Evolutionary conservation across 2,113 vertebrate genomes (phyloP).

Genomic region (Lampris megalopsis): DNA sequence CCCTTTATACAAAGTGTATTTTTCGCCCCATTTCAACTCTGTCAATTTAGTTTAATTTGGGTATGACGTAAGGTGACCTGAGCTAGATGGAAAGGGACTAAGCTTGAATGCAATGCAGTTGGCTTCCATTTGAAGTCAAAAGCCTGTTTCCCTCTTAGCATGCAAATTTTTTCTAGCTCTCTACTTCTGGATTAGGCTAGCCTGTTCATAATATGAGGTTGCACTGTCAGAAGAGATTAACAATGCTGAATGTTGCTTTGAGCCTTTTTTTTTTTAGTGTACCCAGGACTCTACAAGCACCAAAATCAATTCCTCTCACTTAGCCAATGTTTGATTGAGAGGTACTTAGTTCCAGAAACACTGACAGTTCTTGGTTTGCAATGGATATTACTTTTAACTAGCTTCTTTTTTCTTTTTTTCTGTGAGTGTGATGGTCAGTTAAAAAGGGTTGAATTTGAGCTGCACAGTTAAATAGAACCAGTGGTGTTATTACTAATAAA

Average conservation of each 20-base stretch:
- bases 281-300: neutral
- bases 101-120: slow-evolving; percentile 1
- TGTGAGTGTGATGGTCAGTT: neutral
- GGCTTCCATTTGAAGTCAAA: neutral
- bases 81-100: neutral
- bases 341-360: neutral
- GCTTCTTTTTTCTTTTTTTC: neutral
- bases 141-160: neutral
- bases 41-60: slow-evolving; percentile 17
- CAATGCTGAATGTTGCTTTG: neutral
- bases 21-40: neutral
- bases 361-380: neutral
- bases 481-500: neutral
- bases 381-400: neutral
- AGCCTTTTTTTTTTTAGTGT: slow-evolving; percentile 4
- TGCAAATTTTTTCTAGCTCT: slow-evolving; percentile 19
- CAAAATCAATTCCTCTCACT: neutral
- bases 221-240: slow-evolving; percentile 25
- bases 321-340: neutral
- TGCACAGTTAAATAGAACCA: neutral
- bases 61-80: slow-evolving; percentile 38
- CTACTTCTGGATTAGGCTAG: slow-evolving; percentile 18
- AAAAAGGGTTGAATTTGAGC: neutral
- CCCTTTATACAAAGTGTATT: neutral
- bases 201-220: slow-evolving; percentile 15